Evolutionary conservation across 2,797 vertebrate species (phyloP).

Genomic region (Salmo trutta): DNA sequence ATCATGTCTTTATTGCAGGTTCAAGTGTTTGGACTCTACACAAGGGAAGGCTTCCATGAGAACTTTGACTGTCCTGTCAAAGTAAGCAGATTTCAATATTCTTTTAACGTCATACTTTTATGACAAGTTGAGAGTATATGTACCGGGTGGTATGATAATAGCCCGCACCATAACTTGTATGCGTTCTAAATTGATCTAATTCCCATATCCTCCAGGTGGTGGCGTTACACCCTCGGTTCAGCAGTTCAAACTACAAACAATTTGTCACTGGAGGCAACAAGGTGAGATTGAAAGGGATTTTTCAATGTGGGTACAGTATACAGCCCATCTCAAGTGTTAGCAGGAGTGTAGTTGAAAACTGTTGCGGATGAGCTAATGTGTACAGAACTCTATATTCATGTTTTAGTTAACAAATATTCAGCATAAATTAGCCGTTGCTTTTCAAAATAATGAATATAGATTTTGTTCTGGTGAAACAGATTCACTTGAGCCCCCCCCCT

Average conservation of each 20-base stretch:
- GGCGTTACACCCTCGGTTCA: constrained; percentile 92
- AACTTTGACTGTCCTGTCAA: constrained; percentile 98
- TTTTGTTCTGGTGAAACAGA: constrained; percentile 52
- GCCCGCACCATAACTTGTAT: background rate
- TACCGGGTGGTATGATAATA: too few species aligned
- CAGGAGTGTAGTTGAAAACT: background rate
- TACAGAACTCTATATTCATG: too few species aligned
- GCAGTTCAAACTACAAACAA: constrained; percentile 93
- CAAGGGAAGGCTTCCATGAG: constrained; percentile 94
- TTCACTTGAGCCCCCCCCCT: constrained; percentile 50
- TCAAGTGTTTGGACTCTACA: constrained; percentile 95
- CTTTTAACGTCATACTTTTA: background rate
- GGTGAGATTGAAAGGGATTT: constrained; percentile 73
- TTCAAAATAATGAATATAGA: constrained; percentile 37
- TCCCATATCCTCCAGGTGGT: constrained; percentile 72
- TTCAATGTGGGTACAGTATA: background rate
- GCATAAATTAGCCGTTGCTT: constrained; percentile 26
- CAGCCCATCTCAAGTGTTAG: background rate
- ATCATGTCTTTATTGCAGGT: constrained; percentile 78
- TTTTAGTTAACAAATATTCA: constrained; percentile 36
- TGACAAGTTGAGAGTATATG: too few species aligned
- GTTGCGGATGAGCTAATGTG: too few species aligned
- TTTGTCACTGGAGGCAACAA: constrained; percentile 98
- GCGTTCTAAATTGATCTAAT: background rate
- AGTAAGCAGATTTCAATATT: constrained; percentile 75